These are phyloP conservation scores for Porites divaricata DNA, from an alignment of 92 coral and sea anemone genomes.

Conservation along the genomic window DNA sequence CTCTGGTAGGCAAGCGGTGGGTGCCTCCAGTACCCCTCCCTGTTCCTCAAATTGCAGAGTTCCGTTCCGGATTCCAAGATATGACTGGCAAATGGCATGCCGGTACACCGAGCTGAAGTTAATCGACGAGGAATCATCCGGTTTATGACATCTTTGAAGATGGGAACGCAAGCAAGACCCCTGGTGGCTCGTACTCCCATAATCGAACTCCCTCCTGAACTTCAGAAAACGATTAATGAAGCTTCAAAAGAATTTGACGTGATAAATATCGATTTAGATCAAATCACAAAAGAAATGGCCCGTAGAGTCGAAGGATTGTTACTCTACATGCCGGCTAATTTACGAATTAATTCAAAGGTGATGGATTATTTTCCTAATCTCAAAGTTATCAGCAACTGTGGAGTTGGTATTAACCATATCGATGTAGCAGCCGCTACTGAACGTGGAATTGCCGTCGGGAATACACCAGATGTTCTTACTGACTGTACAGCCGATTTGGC, in stretches of 20 bases:
- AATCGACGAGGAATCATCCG: background rate
- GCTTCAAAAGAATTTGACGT: background rate
- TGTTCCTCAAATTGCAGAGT: too few species aligned
- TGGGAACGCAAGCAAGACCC: constrained; percentile 13
- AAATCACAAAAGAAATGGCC: background rate
- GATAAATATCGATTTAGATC: background rate
- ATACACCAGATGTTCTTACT: constrained; percentile 55
- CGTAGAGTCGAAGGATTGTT: constrained; percentile 26
- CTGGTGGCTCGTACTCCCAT: constrained; percentile 23
- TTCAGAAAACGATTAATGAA: constrained; percentile 10
- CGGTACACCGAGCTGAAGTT: too few species aligned
- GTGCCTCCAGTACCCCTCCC: too few species aligned
- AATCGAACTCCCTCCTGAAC: constrained; percentile 10
- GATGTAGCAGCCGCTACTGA: constrained; percentile 70
- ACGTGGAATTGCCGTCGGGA: constrained; percentile 76
- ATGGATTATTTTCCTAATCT: constrained; percentile 74
- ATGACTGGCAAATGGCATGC: too few species aligned
- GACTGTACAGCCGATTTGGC: constrained; percentile 80
- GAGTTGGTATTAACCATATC: constrained; percentile 72
- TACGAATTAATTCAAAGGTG: constrained; percentile 20
- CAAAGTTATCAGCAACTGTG: constrained; percentile 53
- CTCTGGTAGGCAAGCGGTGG: too few species aligned
- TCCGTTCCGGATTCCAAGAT: too few species aligned
- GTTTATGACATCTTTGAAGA: background rate
- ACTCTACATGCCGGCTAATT: background rate